phyloP scores from a whole-genome alignment of 2,113 vertebrate genomes.

The Rhea pennata region DNA sequence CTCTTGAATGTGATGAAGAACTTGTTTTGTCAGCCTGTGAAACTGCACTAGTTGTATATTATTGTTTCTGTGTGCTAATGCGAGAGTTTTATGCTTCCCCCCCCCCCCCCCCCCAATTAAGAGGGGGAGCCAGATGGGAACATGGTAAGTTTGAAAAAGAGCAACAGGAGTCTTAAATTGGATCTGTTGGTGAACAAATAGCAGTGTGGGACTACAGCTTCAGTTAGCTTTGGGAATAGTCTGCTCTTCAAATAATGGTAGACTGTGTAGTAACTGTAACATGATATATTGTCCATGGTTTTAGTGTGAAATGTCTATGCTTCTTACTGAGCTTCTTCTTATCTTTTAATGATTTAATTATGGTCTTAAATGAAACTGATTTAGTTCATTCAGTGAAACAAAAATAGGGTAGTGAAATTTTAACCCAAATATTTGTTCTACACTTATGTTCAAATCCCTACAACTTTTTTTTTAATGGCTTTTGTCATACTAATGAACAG shows the following conservation, averaged over 20 bases:
- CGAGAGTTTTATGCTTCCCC: background rate
- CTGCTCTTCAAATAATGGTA: background rate
- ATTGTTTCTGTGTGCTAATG: background rate
- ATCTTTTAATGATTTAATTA: background rate
- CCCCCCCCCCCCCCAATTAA: background rate
- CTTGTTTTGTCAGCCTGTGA: fast-evolving
- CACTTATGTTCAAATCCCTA: background rate
- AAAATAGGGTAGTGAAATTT: conserved; percentile 9
- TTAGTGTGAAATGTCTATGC: background rate
- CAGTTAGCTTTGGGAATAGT: background rate
- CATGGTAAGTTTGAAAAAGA: background rate
- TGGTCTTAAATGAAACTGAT: background rate
- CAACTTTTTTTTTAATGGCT: background rate
- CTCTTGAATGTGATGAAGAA: background rate
- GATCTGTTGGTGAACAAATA: background rate
- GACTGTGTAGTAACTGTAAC: background rate
- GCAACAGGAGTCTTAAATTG: background rate
- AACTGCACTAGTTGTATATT: fast-evolving
- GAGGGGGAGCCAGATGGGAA: background rate
- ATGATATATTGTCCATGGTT: background rate
- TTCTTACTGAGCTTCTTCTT: background rate
- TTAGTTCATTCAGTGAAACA: background rate
- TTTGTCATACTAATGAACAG: background rate
- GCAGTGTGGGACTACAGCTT: background rate
- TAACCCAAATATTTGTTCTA: conserved; percentile 16